phyloP scores from a whole-genome alignment of 2,797 vertebrate genomes.

The Xerus rutilus region DNA sequence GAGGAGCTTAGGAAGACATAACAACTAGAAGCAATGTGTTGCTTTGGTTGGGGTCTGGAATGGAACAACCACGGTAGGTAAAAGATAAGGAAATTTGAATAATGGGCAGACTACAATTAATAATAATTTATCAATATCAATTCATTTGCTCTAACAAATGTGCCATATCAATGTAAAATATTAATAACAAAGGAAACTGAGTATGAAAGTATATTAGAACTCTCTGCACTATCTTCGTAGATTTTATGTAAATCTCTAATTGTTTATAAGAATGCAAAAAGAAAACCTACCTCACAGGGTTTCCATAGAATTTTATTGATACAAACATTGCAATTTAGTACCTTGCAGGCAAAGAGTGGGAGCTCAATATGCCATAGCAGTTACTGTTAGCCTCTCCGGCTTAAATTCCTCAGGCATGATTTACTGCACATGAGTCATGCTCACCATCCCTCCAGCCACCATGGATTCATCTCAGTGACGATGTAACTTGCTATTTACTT shows the following conservation, averaged over 20 bases:
- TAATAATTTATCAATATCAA: background rate
- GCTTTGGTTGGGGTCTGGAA: background rate
- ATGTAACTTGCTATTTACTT: slow-evolving; percentile 49
- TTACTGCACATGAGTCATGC: slow-evolving; percentile 16
- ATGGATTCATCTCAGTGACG: background rate
- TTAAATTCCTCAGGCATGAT: slow-evolving; percentile 56
- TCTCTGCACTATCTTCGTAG: background rate
- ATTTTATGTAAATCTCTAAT: slow-evolving; percentile 38
- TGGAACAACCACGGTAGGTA: background rate
- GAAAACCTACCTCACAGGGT: background rate
- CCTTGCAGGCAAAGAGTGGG: background rate
- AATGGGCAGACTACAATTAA: background rate
- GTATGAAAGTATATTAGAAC: background rate
- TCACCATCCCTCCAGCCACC: background rate
- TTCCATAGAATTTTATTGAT: background rate
- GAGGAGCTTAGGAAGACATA: background rate
- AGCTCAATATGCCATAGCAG: background rate
- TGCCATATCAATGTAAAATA: background rate
- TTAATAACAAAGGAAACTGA: background rate
- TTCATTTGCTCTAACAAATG: background rate
- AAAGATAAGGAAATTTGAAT: background rate
- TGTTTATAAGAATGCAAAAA: background rate
- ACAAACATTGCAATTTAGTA: background rate
- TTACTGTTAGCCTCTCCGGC: background rate
- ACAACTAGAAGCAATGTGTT: background rate